Evolutionary conservation across 1,140 invertebrate genomes (phyloP).

Genomic region (Procambarus clarkii): DNA sequence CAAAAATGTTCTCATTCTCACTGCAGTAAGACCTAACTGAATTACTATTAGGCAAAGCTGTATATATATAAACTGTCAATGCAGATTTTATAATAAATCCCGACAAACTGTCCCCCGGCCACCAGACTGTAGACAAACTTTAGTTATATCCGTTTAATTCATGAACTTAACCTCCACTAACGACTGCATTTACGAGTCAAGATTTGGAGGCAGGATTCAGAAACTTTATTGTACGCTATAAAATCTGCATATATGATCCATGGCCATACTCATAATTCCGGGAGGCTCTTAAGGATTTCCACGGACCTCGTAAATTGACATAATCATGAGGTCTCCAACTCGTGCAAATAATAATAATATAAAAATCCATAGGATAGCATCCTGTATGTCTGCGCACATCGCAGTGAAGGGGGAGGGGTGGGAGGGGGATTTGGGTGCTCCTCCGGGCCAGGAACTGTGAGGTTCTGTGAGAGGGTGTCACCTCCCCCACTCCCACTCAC

Average conservation of each 20-base stretch:
- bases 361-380: too few relatives aligned
- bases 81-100: too few relatives aligned
- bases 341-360: not conserved
- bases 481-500: not conserved
- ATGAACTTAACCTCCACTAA: not conserved
- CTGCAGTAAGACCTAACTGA: too few relatives aligned
- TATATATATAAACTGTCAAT: too few relatives aligned
- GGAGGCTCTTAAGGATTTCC: not conserved
- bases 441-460: too few relatives aligned
- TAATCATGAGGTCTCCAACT: not conserved
- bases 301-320: not conserved
- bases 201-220: not conserved
- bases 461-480: not conserved
- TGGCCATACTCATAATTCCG: not conserved
- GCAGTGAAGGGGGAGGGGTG: too few relatives aligned
- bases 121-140: not conserved
- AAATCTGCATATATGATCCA: slow-evolving; percentile 4
- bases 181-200: not conserved
- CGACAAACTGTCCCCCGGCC: not conserved
- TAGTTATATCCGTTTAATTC: slow-evolving; percentile 1
- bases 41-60: too few relatives aligned
- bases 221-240: not conserved
- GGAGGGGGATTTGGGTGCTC: too few relatives aligned
- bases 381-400: too few relatives aligned
- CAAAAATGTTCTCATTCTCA: too few relatives aligned